Conservation (phyloP, 2,113 vertebrate species). For the Boulengeromyrus knoepffleri region DNA sequence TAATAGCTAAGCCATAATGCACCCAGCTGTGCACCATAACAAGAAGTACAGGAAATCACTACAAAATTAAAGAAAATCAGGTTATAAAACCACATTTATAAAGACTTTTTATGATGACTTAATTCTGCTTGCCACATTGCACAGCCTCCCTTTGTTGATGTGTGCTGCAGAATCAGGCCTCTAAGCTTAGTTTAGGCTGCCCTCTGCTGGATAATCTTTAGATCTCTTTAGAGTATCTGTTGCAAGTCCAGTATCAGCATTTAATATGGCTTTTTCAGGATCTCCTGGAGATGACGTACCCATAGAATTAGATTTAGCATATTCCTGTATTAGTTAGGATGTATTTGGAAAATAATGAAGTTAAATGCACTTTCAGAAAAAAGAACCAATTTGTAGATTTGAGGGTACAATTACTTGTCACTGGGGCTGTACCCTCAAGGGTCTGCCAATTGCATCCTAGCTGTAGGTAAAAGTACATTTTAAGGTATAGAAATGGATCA, state of each 20-base stretch:
- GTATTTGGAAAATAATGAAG: background rate
- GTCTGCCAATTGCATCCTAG: background rate
- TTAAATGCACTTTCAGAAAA: background rate
- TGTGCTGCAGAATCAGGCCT: background rate
- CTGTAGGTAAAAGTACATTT: background rate
- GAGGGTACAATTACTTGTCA: background rate
- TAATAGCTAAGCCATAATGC: background rate
- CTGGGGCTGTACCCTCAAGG: background rate
- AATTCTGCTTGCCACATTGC: background rate
- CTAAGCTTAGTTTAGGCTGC: slow-evolving; percentile 16
- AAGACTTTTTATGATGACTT: background rate
- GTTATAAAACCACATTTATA: background rate
- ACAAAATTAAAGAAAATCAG: background rate
- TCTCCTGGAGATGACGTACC: background rate
- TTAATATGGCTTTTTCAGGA: background rate
- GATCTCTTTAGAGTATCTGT: background rate
- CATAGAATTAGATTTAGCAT: background rate
- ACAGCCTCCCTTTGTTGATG: background rate
- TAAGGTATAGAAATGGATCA: background rate
- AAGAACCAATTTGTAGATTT: background rate
- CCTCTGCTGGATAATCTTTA: slow-evolving; percentile 1
- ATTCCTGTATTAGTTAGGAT: background rate
- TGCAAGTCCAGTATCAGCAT: background rate
- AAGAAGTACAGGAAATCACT: background rate
- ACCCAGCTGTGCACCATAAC: background rate